Base-by-base conservation (phyloP, 2,888 invertebrate species). In the Romanomermis culicivorax region DNA sequence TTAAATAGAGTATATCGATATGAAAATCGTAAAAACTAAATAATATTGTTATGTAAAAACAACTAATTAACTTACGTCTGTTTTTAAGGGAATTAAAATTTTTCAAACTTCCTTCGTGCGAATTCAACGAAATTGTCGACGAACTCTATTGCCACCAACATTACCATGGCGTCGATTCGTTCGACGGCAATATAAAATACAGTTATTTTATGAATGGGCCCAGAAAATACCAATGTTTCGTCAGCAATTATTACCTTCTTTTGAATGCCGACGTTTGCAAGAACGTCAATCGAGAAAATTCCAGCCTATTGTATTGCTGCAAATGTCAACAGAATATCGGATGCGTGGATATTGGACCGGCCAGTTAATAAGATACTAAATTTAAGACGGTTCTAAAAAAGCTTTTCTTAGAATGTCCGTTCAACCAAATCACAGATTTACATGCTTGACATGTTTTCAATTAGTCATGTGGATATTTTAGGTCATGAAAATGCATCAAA, bases 81-180 rank as follows among this genome's bases (percentile, higher is more conserved):
- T 14, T 49, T 49, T 49, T 25, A 25, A 49, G 50, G 29, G 3
- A 11, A 11, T 7, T 25, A 4, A 4, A 20, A 14, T 11, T 27
- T 29, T 49, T 17, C 27, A 7, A 25, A 27, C 29, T 49, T 25
- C 50, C 50, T 7, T 49, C 50, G 50, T 11, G 4, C 26, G 29
- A 49, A 7, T 49, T n/a, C 27, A 49, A 23, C 29, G 50, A 49
- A 49, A 49, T 29, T 11, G 29, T 29, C 11, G 50, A 49, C 29
- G 50, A 49, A 25, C 11, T 25, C 3, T 49, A n/a, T 20, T 49
- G 50, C 50, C 50, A 49, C 29, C 29, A 27, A 23, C 47, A 45
- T 23, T 7, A 11, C 14, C 27, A 25, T 11, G 26, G 14, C 7
- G 17, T n/a, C 45, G 45, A n/a, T 23, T 11, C 23, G 11, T 23